phyloP scores from a whole-genome alignment of 2,888 invertebrate genomes.

The Drepana falcataria region DNA sequence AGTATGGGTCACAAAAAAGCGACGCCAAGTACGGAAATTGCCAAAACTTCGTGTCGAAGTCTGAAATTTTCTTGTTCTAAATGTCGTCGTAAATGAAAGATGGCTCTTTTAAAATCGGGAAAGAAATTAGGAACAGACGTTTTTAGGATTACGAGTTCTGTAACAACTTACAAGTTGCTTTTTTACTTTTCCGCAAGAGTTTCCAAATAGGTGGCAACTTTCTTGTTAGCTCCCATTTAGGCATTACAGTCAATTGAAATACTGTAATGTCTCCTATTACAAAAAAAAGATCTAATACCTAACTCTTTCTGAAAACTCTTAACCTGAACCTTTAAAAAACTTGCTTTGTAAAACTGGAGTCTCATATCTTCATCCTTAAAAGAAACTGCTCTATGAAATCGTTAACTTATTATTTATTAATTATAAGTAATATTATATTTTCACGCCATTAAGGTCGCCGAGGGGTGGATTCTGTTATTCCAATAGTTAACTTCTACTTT shows the following conservation, averaged over 20 bases:
- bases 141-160: constrained; percentile 71
- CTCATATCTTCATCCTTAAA: too few relatives aligned
- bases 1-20: constrained; percentile 72
- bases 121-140: constrained; percentile 77
- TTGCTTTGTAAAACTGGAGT: too few relatives aligned
- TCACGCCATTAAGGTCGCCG: too few relatives aligned
- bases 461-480: too few relatives aligned
- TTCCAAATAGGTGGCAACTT: constrained; percentile 6
- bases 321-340: too few relatives aligned
- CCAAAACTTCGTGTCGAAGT: constrained; percentile 74
- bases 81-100: constrained; percentile 76
- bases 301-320: too few relatives aligned
- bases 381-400: too few relatives aligned
- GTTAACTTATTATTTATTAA: too few relatives aligned
- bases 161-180: constrained; percentile 52
- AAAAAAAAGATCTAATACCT: too few relatives aligned
- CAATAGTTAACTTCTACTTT: too few relatives aligned
- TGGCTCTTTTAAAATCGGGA: constrained; percentile 75
- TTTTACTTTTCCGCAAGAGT: constrained; percentile 32
- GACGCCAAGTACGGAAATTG: constrained; percentile 71
- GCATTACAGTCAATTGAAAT: neutral
- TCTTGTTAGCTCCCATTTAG: neutral
- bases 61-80: constrained; percentile 75
- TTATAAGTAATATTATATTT: too few relatives aligned
- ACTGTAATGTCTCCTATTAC: too few relatives aligned